Evolutionary conservation across 2,797 vertebrate species (phyloP).

Genomic region (Ptychobarbus kaznakovi): DNA sequence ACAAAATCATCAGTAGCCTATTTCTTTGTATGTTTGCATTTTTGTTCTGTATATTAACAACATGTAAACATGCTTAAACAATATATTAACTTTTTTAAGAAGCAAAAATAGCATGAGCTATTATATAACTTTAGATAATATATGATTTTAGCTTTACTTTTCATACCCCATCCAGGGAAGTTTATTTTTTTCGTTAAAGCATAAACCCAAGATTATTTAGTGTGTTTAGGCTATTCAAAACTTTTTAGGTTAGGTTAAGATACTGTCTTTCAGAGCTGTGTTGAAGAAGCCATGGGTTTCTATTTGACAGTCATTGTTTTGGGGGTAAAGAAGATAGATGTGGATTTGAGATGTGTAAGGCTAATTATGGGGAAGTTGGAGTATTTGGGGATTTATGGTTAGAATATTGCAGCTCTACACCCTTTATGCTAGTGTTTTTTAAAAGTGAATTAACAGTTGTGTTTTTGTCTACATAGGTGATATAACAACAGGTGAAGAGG

Average conservation of each 20-base stretch:
- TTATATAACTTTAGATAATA: not conserved
- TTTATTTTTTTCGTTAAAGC: not conserved
- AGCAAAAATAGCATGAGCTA: not conserved
- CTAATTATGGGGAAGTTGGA: not conserved
- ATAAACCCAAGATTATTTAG: not conserved
- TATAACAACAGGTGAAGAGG: conserved; percentile 7
- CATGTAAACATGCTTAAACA: not conserved
- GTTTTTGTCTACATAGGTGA: conserved; percentile 25
- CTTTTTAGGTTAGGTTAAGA: not conserved
- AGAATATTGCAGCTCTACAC: not conserved
- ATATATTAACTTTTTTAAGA: not conserved
- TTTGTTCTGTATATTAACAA: not conserved
- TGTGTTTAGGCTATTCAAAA: not conserved
- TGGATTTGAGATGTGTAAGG: not conserved
- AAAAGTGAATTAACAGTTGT: not conserved
- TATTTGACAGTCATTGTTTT: not conserved
- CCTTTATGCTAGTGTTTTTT: not conserved
- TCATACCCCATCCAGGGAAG: not conserved
- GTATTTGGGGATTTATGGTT: not conserved
- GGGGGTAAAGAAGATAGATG: not conserved
- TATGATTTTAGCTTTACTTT: not conserved
- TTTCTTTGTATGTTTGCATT: too few species aligned
- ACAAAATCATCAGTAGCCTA: not conserved
- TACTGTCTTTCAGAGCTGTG: not conserved
- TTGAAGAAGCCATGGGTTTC: not conserved